A percentile compares a stretch with the other conserved stretches of the same genome.
These are phyloP conservation scores for Theropithecus gelada DNA, from an alignment of 2,113 vertebrate species.

Conservation along the genomic window DNA sequence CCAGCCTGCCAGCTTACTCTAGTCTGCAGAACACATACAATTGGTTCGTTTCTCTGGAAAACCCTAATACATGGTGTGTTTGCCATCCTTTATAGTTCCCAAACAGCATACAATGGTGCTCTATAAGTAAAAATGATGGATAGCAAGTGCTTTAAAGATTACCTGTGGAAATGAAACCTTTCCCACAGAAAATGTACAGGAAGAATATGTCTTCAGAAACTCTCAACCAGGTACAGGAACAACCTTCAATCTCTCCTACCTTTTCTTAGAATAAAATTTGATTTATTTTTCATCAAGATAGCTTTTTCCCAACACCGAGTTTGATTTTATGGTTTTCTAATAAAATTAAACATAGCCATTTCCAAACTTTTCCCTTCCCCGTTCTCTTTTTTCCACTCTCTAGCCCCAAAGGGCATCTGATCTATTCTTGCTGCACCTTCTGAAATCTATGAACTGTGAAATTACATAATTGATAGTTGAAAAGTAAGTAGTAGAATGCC, in stretches of 20 bases:
- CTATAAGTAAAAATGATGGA: neutral
- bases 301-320: neutral
- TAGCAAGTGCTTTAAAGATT: neutral
- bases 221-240: neutral
- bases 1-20: neutral
- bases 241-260: neutral
- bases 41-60: neutral
- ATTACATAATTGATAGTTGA: conserved; percentile 76
- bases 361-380: neutral
- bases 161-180: neutral
- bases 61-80: neutral
- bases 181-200: neutral
- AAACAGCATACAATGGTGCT: neutral
- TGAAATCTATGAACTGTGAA: conserved; percentile 78
- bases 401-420: conserved; percentile 43
- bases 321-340: conserved; percentile 10
- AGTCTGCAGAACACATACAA: neutral
- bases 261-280: neutral
- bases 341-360: conserved; percentile 2
- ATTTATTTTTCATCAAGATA: neutral
- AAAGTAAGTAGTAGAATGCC: conserved; percentile 56
- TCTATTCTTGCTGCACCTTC: conserved; percentile 58
- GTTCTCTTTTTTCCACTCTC: neutral
- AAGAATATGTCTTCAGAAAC: neutral
- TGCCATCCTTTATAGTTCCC: neutral